These are phyloP conservation scores for Metridium senile DNA, from an alignment of 92 coral and sea anemone species.

Conservation along the genomic window DNA sequence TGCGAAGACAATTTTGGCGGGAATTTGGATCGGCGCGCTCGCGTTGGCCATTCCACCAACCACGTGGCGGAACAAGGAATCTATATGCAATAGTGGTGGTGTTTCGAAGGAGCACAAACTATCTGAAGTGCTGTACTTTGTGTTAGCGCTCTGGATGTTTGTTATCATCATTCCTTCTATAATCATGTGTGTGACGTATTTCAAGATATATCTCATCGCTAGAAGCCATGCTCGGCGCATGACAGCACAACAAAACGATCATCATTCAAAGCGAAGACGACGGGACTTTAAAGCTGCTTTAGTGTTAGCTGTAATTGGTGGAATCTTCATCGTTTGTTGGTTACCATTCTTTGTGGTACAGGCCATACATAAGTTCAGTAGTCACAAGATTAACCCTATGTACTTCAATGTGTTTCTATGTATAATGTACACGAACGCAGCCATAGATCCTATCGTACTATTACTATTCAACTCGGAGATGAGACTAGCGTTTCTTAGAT, in stretches of 20 bases:
- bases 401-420: conserved; percentile 84
- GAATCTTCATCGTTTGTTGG: conserved; percentile 93
- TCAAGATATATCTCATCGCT: conserved; percentile 80
- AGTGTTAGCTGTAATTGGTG: conserved; percentile 89
- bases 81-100: conserved; percentile 86
- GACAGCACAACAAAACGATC: conserved; percentile 49
- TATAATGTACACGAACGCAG: conserved; percentile 93
- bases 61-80: conserved; percentile 80
- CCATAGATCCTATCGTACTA: conserved; percentile 75
- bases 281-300: conserved; percentile 87
- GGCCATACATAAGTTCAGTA: conserved; percentile 85
- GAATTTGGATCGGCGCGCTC: conserved; percentile 78
- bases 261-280: conserved; percentile 58
- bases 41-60: conserved; percentile 88
- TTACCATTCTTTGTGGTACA: conserved; percentile 95
- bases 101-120: conserved; percentile 74
- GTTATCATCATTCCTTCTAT: conserved; percentile 80
- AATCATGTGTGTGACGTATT: conserved; percentile 83
- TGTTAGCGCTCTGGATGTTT: conserved; percentile 87
- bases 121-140: conserved; percentile 84
- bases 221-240: conserved; percentile 81
- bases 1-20: conserved; percentile 77
- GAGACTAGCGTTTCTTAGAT: conserved; percentile 57
- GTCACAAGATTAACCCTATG: conserved; percentile 64
- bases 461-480: conserved; percentile 83